phyloP scores from a whole-genome alignment of 37 sponge, comb jelly and placozoan genomes.

The Haliclona indistincta region DNA sequence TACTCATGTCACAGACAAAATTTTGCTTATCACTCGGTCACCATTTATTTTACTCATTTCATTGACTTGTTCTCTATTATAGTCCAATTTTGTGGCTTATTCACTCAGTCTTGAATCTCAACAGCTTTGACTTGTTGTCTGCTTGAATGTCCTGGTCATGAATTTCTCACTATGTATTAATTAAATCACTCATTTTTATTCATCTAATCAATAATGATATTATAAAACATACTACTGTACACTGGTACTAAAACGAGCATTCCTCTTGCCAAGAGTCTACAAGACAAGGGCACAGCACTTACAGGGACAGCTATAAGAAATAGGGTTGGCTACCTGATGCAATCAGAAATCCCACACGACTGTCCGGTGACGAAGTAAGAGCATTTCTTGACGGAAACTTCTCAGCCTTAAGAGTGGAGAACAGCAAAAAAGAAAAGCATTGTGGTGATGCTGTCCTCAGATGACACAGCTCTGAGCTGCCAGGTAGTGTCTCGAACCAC shows the following conservation, averaged over 20 bases:
- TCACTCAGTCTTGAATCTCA: too few relatives aligned
- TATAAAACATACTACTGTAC: background rate
- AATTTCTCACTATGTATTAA: too few relatives aligned
- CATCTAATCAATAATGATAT: too few relatives aligned
- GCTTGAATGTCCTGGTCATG: too few relatives aligned
- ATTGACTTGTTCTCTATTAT: too few relatives aligned
- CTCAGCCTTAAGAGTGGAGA: background rate
- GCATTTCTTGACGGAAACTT: background rate
- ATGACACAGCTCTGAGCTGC: background rate
- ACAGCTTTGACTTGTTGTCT: too few relatives aligned
- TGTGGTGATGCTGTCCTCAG: conserved; percentile 9
- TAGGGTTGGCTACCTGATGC: conserved; percentile 1
- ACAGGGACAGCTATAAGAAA: conserved; percentile 6
- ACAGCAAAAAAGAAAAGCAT: conserved; percentile 6
- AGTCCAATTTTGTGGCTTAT: too few relatives aligned
- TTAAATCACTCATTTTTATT: too few relatives aligned
- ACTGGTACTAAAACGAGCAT: background rate
- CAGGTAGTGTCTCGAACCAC: background rate
- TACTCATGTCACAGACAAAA: too few relatives aligned
- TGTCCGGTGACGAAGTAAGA: background rate
- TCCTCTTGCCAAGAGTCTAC: background rate
- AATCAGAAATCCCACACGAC: background rate
- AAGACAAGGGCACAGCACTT: background rate
- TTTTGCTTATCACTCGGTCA: too few relatives aligned
- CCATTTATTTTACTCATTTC: too few relatives aligned